These are phyloP conservation scores for Epinephelus cyanopodus DNA, from an alignment of 2,113 vertebrate species.

Conservation along the genomic window DNA sequence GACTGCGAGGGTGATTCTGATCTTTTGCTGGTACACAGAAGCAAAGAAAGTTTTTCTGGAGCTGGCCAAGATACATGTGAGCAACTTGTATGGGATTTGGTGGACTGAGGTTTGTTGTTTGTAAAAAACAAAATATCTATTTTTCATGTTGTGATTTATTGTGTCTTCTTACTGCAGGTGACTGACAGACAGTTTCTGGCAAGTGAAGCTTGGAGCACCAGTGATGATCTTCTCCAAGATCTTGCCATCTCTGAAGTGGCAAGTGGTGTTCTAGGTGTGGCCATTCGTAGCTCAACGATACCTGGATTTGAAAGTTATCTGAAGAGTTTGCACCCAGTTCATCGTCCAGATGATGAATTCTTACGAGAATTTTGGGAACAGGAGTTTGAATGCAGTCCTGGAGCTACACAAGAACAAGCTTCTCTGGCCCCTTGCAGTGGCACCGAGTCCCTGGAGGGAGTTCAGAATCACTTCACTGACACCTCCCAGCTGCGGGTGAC, in stretches of 20 bases:
- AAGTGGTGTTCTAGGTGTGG: slow-evolving; percentile 79
- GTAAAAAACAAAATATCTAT: neutral
- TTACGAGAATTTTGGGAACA: slow-evolving; percentile 77
- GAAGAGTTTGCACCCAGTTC: slow-evolving; percentile 65
- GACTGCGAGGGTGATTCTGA: slow-evolving; percentile 77
- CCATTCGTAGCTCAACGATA: slow-evolving; percentile 76
- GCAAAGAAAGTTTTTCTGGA: slow-evolving; percentile 71
- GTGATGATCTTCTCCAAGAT: slow-evolving; percentile 66
- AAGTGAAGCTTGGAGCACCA: slow-evolving; percentile 84
- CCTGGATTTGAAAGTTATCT: slow-evolving; percentile 77
- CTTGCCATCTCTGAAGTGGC: slow-evolving; percentile 58
- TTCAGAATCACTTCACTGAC: slow-evolving; percentile 80
- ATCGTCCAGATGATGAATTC: slow-evolving; percentile 59
- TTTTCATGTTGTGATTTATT: neutral
- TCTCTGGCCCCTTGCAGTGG: slow-evolving; percentile 77
- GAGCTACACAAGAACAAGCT: neutral
- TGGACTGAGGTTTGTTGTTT: neutral
- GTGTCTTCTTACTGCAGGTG: slow-evolving; percentile 44
- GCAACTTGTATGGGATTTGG: neutral
- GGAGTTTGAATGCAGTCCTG: slow-evolving; percentile 72
- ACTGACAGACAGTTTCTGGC: slow-evolving; percentile 82
- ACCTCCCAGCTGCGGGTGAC: slow-evolving; percentile 80
- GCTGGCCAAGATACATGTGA: slow-evolving; percentile 74
- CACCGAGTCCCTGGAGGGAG: slow-evolving; percentile 74
- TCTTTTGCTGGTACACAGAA: slow-evolving; percentile 79